These are phyloP conservation scores for Mareca penelope DNA, from an alignment of 2,797 vertebrate genomes.

Conservation along the genomic window DNA sequence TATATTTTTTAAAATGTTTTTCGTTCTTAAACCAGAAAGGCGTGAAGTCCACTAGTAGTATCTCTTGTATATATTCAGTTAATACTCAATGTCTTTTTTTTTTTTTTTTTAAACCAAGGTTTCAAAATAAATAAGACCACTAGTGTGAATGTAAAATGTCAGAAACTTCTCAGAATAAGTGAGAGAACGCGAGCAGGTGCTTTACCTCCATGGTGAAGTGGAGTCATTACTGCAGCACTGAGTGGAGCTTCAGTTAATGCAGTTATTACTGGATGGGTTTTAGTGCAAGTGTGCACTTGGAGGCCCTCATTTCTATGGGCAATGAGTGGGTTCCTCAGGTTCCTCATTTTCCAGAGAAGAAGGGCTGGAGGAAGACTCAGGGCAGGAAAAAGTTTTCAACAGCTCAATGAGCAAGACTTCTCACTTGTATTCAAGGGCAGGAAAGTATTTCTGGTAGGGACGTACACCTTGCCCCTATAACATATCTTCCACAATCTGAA, in stretches of 20 bases:
- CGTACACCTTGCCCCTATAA: not conserved
- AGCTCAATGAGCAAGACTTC: not conserved
- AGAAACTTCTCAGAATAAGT: not conserved
- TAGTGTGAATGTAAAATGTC: no score
- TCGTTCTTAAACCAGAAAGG: slow-evolving; percentile 17
- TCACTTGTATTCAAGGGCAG: not conserved
- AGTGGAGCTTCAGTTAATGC: no score
- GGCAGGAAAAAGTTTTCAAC: not conserved
- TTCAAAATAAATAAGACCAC: slow-evolving; percentile 41
- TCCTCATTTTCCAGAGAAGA: not conserved
- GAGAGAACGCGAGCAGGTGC: not conserved
- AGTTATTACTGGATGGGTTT: no score
- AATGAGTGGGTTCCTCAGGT: not conserved
- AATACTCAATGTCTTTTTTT: slow-evolving; percentile 15
- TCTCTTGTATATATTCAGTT: slow-evolving; percentile 11
- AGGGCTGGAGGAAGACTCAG: not conserved
- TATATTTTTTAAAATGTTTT: not conserved
- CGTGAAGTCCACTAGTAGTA: not conserved
- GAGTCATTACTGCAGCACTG: not conserved
- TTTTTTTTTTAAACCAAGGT: slow-evolving; percentile 50
- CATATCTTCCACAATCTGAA: not conserved
- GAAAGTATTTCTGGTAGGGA: not conserved
- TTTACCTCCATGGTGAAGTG: not conserved
- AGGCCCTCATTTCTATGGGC: not conserved
- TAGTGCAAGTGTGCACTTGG: not conserved